Base-by-base conservation (phyloP, 2,113 vertebrate species). In the Acrocephalus arundinaceus region DNA sequence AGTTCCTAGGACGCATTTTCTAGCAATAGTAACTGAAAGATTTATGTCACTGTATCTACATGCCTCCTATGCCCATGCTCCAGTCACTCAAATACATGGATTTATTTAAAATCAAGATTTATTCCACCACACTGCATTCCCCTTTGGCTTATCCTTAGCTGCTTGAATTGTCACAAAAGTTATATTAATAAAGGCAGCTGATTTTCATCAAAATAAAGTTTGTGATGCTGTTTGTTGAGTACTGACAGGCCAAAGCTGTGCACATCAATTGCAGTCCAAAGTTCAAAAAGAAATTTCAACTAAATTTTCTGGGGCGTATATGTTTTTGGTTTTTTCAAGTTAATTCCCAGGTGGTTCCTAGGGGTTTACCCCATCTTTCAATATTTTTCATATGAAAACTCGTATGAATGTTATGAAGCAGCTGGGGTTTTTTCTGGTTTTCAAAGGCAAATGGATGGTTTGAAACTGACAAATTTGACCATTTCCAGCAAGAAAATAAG, bases 81-180 rank as follows among this genome's bases (percentile, higher is more conserved):
- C 33, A 89, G n/a, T 77, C 83, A 75, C 48, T 95, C 76, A 94
- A 91, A 92, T 72, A 63, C 45, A 68, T 45, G 58, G 70, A 23
- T 95, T 93, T 96, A 74, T 92, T 67, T 94, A 89, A 96, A 94
- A 86, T 89, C 65, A 81, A 85, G 93, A 91, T 95, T 75, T 75
- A 24, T 97, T 96, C 86, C 84, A 94, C 65, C 31, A 72, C 65
- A 89, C 11, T 89, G 87, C 73, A 72, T 84, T 94, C 33, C 73
- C 70, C 80, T 95, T 91, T 92, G 93, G 94, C 87, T 96, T 92
- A 81, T 92, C 55, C 72, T 77, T 72, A 76, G 59, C 82, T 95
- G 55, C 83, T 63, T 93, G 85, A 91, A 39, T 90, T 93, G 65
- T 86, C 92, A 93, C 59, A 86, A 35, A 95, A 88, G 51, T 93